Evolutionary conservation across 2,113 vertebrate genomes (phyloP).

Genomic region (Hemibagrus wyckioides): DNA sequence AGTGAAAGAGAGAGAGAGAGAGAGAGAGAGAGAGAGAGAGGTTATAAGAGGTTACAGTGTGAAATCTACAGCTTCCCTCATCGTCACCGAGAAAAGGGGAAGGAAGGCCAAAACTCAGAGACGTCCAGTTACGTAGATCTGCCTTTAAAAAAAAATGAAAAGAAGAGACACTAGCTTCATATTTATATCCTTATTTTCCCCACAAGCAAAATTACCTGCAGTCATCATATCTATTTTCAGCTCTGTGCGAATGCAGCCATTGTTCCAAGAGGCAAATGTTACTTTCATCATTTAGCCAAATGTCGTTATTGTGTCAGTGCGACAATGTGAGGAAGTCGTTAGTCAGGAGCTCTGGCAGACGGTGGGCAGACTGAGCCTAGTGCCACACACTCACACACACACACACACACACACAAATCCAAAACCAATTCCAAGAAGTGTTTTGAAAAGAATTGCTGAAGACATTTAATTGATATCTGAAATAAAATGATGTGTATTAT

Average conservation of each 20-base stretch:
- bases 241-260: constrained; percentile 62
- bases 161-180: constrained; percentile 38
- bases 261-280: constrained; percentile 70
- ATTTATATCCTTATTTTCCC: constrained; percentile 58
- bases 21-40: no score
- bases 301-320: constrained; percentile 62
- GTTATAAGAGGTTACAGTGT: not conserved
- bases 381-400: constrained; percentile 18
- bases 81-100: not conserved
- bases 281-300: constrained; percentile 67
- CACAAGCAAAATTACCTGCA: constrained; percentile 66
- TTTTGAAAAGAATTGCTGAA: not conserved
- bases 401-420: not conserved
- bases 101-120: not conserved
- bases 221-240: constrained; percentile 70
- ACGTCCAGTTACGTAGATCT: not conserved
- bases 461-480: not conserved
- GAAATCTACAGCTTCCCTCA: not conserved
- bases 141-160: constrained; percentile 8
- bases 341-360: constrained; percentile 64
- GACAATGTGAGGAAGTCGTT: constrained; percentile 77
- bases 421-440: not conserved
- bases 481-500: not conserved
- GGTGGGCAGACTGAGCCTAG: constrained; percentile 34
- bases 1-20: no score